Evolutionary conservation across 2,888 invertebrate genomes (phyloP).

Genomic region (Catocala nupta): DNA sequence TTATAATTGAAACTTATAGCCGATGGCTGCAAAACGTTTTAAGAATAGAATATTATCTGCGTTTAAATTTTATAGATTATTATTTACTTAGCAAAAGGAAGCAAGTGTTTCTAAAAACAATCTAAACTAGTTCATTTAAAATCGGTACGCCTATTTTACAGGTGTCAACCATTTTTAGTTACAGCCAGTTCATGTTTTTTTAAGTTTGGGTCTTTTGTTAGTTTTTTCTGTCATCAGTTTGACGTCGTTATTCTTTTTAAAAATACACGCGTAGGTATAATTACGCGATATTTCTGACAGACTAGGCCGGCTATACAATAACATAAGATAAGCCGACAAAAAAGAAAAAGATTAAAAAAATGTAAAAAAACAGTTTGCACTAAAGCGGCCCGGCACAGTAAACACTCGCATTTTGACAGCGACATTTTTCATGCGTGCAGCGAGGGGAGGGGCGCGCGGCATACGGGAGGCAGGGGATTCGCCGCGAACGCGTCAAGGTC

Average conservation of each 20-base stretch:
- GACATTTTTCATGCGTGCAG: slow-evolving; percentile 73
- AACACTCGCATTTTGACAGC: slow-evolving; percentile 58
- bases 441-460: slow-evolving; percentile 42
- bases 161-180: slow-evolving; percentile 3
- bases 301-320: slow-evolving; percentile 12
- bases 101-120: neutral
- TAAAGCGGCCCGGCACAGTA: slow-evolving; percentile 36
- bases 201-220: neutral
- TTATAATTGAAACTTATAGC: too few species aligned
- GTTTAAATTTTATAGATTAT: too few species aligned
- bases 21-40: too few species aligned
- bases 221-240: too few species aligned
- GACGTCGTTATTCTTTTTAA: neutral
- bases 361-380: slow-evolving; percentile 22
- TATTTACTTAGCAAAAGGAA: too few species aligned
- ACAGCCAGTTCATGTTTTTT: neutral
- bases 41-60: too few species aligned
- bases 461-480: slow-evolving; percentile 47
- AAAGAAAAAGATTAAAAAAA: slow-evolving; percentile 23
- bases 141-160: slow-evolving; percentile 10
- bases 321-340: slow-evolving; percentile 20
- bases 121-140: slow-evolving; percentile 1
- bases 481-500: slow-evolving; percentile 82
- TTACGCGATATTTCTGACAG: slow-evolving; percentile 7
- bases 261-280: slow-evolving; percentile 5